phyloP scores from a whole-genome alignment of 2,113 vertebrate species.

The Spea bombifrons region DNA sequence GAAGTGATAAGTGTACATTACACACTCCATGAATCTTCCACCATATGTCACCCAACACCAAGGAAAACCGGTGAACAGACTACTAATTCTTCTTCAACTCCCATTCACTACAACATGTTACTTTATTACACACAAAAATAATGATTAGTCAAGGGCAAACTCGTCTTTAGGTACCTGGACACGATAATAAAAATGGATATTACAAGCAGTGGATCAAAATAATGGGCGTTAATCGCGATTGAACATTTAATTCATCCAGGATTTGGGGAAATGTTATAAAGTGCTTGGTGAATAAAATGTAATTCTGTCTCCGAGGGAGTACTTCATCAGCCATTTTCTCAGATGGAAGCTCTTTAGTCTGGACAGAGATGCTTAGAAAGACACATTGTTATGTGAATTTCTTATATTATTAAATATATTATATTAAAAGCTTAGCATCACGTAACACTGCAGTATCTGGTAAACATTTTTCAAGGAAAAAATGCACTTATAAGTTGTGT shows the following conservation, averaged over 20 bases:
- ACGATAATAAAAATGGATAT: constrained; percentile 28
- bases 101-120: constrained; percentile 1
- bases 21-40: too few relatives aligned
- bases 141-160: constrained; percentile 13
- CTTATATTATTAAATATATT: too few relatives aligned
- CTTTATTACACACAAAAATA: constrained; percentile 7
- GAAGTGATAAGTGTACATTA: too few relatives aligned
- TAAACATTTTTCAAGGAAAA: not conserved
- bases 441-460: constrained; percentile 30
- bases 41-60: too few relatives aligned
- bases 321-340: constrained; percentile 3
- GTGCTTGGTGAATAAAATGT: constrained; percentile 20
- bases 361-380: not conserved
- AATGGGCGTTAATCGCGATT: constrained; percentile 31
- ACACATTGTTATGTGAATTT: constrained; percentile 4
- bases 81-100: not conserved
- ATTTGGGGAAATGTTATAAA: constrained; percentile 34
- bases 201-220: constrained; percentile 35
- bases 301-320: constrained; percentile 6
- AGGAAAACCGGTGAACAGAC: too few relatives aligned
- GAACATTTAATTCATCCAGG: constrained; percentile 7
- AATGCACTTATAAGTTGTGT: not conserved
- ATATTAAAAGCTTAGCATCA: constrained; percentile 4
- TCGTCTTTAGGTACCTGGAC: not conserved
- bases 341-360: constrained; percentile 19